Conservation (phyloP, 2,888 invertebrate species). For the Notodonta ziczac region DNA sequence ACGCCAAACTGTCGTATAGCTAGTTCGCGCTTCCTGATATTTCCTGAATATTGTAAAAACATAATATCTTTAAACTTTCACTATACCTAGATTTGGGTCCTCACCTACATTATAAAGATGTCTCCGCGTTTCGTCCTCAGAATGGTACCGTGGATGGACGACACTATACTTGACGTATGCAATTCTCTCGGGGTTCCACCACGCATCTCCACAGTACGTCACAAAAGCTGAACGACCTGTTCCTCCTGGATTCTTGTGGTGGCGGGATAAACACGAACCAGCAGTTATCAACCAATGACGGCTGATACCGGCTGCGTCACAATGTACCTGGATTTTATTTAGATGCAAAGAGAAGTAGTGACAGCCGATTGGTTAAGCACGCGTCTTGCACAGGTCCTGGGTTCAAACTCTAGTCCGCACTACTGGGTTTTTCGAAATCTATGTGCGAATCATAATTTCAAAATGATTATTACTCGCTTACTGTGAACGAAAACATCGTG, state of each 20-base stretch:
- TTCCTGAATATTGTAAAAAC: no score
- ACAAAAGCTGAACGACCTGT: conserved; percentile 66
- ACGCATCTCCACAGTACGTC: conserved; percentile 62
- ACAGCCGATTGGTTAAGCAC: no score
- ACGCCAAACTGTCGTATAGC: no score
- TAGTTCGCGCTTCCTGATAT: no score
- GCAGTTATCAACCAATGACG: conserved; percentile 70
- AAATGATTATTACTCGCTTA: no score
- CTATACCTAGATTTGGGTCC: neutral
- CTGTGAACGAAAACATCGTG: no score
- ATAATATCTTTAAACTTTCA: no score
- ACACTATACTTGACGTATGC: conserved; percentile 67
- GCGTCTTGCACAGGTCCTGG: no score
- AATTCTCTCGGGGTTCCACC: conserved; percentile 65
- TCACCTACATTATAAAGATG: conserved; percentile 69
- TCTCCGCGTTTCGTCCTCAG: conserved; percentile 48
- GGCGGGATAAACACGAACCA: conserved; percentile 67
- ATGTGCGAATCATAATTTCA: no score
- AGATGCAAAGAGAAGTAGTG: no score
- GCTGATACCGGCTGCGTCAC: conserved; percentile 71
- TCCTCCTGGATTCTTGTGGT: conserved; percentile 45
- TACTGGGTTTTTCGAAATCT: no score
- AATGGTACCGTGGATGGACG: conserved; percentile 64
- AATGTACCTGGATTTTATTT: conserved; percentile 54
- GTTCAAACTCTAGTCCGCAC: no score